Evolutionary conservation across 2,888 invertebrate species (phyloP).

Genomic region (Argyresthia albistria): DNA sequence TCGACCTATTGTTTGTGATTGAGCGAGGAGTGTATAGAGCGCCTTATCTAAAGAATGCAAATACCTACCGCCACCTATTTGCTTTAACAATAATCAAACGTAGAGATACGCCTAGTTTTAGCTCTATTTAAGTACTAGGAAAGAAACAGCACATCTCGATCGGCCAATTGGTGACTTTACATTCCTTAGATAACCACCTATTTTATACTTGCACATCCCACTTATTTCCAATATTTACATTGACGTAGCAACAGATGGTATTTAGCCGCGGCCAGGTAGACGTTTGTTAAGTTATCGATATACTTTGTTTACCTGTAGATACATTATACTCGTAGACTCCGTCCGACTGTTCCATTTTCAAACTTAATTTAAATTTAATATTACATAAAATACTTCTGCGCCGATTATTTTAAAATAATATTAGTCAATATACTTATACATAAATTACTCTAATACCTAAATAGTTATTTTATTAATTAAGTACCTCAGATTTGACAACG

Average conservation of each 20-base stretch:
- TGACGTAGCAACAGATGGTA: background rate
- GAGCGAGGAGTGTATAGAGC: conserved; percentile 29
- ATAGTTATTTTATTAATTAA: too few species aligned
- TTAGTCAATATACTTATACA: too few species aligned
- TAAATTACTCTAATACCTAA: too few species aligned
- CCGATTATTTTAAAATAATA: too few species aligned
- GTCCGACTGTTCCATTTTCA: background rate
- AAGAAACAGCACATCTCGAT: background rate
- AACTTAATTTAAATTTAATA: background rate
- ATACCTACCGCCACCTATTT: background rate
- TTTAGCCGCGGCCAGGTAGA: background rate
- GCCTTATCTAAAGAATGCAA: conserved; percentile 51
- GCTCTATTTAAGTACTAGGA: too few species aligned
- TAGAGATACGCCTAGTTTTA: too few species aligned
- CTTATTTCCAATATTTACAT: conserved; percentile 2
- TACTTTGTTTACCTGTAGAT: background rate
- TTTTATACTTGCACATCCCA: background rate
- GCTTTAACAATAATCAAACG: too few species aligned
- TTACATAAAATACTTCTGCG: too few species aligned
- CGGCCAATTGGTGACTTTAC: background rate
- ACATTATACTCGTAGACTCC: background rate
- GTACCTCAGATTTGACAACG: too few species aligned
- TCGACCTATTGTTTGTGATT: conserved; percentile 43
- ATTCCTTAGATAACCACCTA: background rate
- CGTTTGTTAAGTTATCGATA: background rate